phyloP scores from a whole-genome alignment of 2,113 vertebrate genomes.

The Megaceryle torquata region DNA sequence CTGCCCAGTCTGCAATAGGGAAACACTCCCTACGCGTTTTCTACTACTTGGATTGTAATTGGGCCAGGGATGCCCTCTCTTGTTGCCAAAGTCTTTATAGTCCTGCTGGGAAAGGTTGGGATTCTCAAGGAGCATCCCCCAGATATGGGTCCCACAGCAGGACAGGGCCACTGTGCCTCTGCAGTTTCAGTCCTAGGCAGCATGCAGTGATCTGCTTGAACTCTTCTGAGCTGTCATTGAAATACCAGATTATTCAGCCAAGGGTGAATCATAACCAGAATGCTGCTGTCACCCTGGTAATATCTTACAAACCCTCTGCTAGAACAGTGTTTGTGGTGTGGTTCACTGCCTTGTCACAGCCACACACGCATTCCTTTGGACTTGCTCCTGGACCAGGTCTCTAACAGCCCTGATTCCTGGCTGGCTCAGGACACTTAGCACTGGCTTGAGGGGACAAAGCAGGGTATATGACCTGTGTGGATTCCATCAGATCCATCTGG shows the following conservation, averaged over 20 bases:
- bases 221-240: background rate
- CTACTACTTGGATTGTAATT: background rate
- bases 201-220: background rate
- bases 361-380: background rate
- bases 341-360: background rate
- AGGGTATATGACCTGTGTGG: background rate
- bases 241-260: background rate
- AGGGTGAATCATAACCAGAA: background rate
- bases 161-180: background rate
- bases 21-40: background rate
- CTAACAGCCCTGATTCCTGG: background rate
- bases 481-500: background rate
- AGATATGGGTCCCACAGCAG: background rate
- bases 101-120: background rate
- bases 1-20: background rate
- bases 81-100: background rate
- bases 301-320: background rate
- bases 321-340: background rate
- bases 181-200: background rate
- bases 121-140: background rate
- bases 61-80: background rate
- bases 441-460: background rate
- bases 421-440: fast-evolving
- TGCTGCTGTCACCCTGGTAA: background rate
- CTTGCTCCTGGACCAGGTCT: background rate